Base-by-base conservation (phyloP, 2,888 invertebrate species). In the Pinctada fucata region DNA sequence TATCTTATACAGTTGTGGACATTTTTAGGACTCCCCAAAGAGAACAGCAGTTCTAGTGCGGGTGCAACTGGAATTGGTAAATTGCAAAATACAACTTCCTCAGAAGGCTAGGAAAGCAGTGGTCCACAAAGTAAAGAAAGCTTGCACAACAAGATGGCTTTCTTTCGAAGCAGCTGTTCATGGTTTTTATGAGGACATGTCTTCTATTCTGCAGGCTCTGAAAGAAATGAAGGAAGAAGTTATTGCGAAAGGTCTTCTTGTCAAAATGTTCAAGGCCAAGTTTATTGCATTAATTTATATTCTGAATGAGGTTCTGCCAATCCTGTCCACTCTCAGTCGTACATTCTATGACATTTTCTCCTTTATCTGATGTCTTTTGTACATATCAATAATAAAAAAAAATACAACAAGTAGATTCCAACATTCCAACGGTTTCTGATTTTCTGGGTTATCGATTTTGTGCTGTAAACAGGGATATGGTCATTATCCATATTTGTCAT, bases 11-110 rank as follows among this genome's bases (percentile, higher is more conserved):
- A 81, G 48, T 66, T 83, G 49, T 82, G 83, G 84, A 63, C 81
- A 13, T 83, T 80, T 83, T 75, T 75, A 83, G 31, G 82, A 85
- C 58, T 85, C 83, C 8, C 83, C 83, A 6, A 82, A 83, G 71
- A 65, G 79, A 72, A 81, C 78, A 78, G 83, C 83, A 52, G 69
- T 75, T 4, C 79, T 75, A 48, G 52, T 82, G 45, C 84, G 82
- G 73, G 79, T 79, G 2, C 84, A 83, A 31, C 3, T 74, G 45
- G 52, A 72, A 5, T 64, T 83, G 49, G 79, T 78, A 16, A 77
- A 76, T 2, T 58, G 49, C 70, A 49, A 64, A 64, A 58, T 79
- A 8, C 2, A 70, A 1, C 50, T 83, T 4, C 66, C 67, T 10
- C 51, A 74, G 45, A 67, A 68, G 2, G 71, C 52, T 13, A 70